phyloP scores from a whole-genome alignment of 2,797 vertebrate genomes.

The Epinephelus malabaricus region DNA sequence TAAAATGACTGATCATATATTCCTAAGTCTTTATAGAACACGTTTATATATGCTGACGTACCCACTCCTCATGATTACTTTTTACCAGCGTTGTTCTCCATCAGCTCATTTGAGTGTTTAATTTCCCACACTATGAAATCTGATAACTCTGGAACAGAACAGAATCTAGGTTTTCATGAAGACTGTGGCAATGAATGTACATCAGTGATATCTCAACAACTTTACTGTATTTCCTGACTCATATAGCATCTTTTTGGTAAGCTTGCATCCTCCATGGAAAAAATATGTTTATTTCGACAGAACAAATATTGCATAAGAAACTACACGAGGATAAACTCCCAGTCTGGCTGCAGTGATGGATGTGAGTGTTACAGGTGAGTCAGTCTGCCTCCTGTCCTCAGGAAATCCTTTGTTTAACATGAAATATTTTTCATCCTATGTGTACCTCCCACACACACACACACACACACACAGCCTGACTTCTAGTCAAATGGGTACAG shows the following conservation, averaged over 20 bases:
- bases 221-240: neutral
- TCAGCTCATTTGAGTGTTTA: no score
- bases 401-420: slow-evolving; percentile 83
- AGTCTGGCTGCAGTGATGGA: slow-evolving; percentile 39
- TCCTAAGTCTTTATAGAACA: no score
- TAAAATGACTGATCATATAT: no score
- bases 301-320: slow-evolving; percentile 38
- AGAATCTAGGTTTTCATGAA: neutral
- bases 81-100: no score
- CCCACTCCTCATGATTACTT: no score
- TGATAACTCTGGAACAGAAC: no score
- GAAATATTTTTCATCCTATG: slow-evolving; percentile 63
- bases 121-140: no score
- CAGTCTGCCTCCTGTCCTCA: slow-evolving; percentile 57
- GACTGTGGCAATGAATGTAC: neutral
- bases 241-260: neutral
- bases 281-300: neutral
- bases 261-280: neutral
- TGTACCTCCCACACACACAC: slow-evolving; percentile 20
- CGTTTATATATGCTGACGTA: no score
- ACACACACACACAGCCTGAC: neutral
- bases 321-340: neutral
- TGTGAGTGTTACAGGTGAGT: slow-evolving; percentile 67
- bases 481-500: slow-evolving; percentile 16
- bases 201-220: neutral